Evolutionary conservation across 2,113 vertebrate genomes (phyloP).

Genomic region (Cyphomyrus discorhynchus): DNA sequence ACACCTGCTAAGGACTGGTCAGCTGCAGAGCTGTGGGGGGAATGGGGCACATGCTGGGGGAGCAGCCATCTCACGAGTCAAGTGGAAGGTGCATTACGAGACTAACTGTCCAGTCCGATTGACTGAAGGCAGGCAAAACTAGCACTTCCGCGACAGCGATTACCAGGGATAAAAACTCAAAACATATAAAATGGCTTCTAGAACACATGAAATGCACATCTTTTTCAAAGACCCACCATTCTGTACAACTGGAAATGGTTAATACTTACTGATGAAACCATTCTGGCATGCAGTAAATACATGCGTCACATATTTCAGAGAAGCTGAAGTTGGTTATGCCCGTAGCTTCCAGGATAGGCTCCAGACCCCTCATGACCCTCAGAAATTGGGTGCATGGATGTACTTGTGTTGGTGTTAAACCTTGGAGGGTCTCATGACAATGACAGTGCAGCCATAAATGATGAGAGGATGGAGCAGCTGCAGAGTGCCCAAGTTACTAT

Average conservation of each 20-base stretch:
- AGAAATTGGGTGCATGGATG: not conserved
- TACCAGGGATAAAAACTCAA: not conserved
- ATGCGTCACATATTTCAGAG: not conserved
- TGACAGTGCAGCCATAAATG: not conserved
- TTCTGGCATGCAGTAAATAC: not conserved
- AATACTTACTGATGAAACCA: not conserved
- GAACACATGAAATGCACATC: not conserved
- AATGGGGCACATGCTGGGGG: not conserved
- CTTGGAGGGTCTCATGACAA: not conserved
- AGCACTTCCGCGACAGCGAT: not conserved
- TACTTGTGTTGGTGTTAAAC: not conserved
- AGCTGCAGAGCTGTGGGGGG: not conserved
- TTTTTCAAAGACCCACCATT: not conserved
- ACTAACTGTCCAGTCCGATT: not conserved
- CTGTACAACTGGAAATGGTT: not conserved
- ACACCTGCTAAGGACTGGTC: not conserved
- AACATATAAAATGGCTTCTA: not conserved
- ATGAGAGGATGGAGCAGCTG: not conserved
- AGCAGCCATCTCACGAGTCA: not conserved
- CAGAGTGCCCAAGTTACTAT: not conserved
- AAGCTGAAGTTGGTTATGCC: not conserved
- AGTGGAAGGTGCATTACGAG: not conserved
- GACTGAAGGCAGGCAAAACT: not conserved
- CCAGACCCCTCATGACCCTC: not conserved
- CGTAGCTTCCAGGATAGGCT: not conserved